phyloP scores from a whole-genome alignment of 2,888 invertebrate species.

The Caenorhabditis sp. region DNA sequence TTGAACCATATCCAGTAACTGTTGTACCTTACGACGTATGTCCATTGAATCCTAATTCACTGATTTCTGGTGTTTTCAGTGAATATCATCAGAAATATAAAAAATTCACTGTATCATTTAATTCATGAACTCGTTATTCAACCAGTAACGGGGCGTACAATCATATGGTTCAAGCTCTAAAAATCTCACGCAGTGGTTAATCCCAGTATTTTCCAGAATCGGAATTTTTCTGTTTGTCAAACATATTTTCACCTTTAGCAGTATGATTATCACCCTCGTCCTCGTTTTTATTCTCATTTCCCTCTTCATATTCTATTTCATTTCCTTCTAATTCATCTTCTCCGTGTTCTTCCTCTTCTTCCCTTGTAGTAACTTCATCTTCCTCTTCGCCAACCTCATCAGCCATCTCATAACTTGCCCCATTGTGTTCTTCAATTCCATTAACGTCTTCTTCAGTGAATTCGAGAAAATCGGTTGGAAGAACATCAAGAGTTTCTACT shows the following conservation, averaged over 20 bases:
- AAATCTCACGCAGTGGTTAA: too few relatives aligned
- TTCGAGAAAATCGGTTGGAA: slow-evolving; percentile 32
- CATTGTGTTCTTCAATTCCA: slow-evolving; percentile 16
- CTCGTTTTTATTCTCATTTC: slow-evolving; percentile 14
- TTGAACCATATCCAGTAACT: too few relatives aligned
- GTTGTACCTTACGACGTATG: too few relatives aligned
- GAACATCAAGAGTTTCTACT: slow-evolving; percentile 28
- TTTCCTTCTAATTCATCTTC: slow-evolving; percentile 23
- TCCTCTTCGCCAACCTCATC: slow-evolving; percentile 38
- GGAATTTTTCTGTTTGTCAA: too few relatives aligned
- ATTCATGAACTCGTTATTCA: too few relatives aligned
- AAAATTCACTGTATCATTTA: too few relatives aligned
- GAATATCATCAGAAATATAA: too few relatives aligned
- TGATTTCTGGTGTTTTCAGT: too few relatives aligned
- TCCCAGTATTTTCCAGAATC: too few relatives aligned
- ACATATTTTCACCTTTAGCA: neutral
- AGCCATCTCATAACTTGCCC: slow-evolving; percentile 20
- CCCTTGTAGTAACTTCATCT: slow-evolving; percentile 14
- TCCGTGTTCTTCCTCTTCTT: slow-evolving; percentile 6
- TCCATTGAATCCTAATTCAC: too few relatives aligned
- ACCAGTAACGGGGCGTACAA: too few relatives aligned
- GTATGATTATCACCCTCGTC: neutral
- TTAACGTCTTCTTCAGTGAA: slow-evolving; percentile 26
- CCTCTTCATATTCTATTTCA: neutral
- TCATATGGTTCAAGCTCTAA: too few relatives aligned